A percentile compares a stretch with the other conserved stretches of the same genome.
These are phyloP conservation scores for Andrena camellia DNA, from an alignment of 2,888 invertebrate genomes.

Conservation along the genomic window DNA sequence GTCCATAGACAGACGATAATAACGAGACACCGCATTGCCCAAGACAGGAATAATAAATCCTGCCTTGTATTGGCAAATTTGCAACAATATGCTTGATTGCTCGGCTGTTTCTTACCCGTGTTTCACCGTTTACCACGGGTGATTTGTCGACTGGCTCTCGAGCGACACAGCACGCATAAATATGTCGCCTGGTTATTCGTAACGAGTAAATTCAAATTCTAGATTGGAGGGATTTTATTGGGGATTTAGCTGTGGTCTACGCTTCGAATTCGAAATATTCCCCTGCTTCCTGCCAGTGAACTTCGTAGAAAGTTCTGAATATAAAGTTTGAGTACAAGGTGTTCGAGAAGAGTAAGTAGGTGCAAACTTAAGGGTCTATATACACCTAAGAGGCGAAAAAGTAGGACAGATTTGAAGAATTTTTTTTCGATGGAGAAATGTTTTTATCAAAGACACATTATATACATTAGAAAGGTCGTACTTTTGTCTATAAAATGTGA, in stretches of 20 bases:
- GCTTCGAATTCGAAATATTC: not conserved
- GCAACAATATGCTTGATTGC: conserved; percentile 26
- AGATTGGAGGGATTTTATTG: not conserved
- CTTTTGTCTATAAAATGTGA: no score
- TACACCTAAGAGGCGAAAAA: no score
- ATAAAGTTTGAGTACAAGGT: no score
- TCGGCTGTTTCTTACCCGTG: conserved; percentile 12
- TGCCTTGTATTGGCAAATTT: conserved; percentile 34
- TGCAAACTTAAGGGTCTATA: no score
- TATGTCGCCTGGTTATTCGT: not conserved
- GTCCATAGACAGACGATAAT: conserved; percentile 42
- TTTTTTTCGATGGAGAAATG: no score
- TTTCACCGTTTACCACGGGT: conserved; percentile 25
- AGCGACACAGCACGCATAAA: conserved; percentile 7
- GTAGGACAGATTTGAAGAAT: no score
- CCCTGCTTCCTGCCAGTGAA: no score
- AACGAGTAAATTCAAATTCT: conserved; percentile 4
- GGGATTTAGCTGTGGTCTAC: not conserved
- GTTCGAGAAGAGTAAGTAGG: no score
- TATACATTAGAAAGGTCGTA: no score
- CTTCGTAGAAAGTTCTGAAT: no score
- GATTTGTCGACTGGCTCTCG: conserved; percentile 27
- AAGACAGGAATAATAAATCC: conserved; percentile 40
- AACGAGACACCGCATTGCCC: conserved; percentile 26
- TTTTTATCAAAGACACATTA: no score